Conservation (phyloP, 2,888 invertebrate species). For the Cantharis nigra region DNA sequence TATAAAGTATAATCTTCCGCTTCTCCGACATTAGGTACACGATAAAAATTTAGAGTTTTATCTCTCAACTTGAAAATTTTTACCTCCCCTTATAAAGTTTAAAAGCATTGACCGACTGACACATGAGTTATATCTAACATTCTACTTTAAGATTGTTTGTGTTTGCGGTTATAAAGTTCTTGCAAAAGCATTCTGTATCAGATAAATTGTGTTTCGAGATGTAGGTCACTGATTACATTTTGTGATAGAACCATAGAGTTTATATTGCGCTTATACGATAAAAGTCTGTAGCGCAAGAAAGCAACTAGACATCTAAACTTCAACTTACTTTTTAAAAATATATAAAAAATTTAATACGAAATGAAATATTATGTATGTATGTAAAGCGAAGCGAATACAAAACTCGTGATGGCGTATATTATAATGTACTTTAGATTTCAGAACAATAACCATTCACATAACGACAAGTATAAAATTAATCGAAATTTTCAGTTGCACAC, state of each 20-base stretch:
- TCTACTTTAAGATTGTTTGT: conserved; percentile 26
- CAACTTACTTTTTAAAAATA: conserved; percentile 1
- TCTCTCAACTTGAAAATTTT: conserved; percentile 26
- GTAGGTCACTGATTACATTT: conserved; percentile 38
- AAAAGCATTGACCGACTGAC: conserved; percentile 29
- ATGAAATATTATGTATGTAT: neutral
- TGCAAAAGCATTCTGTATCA: conserved; percentile 35
- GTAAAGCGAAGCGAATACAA: conserved; percentile 13
- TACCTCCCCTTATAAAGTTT: conserved; percentile 30
- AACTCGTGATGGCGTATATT: neutral
- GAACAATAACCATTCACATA: conserved; percentile 13
- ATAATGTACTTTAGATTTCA: neutral
- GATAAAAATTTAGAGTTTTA: conserved; percentile 42
- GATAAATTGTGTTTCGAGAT: conserved; percentile 41
- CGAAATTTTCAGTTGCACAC: conserved; percentile 20
- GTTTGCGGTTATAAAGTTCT: conserved; percentile 33
- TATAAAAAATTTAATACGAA: conserved; percentile 1
- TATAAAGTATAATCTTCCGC: conserved; percentile 33
- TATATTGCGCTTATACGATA: conserved; percentile 25
- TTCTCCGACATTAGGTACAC: conserved; percentile 21
- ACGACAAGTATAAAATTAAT: conserved; percentile 27
- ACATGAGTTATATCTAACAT: conserved; percentile 23
- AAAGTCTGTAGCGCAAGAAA: conserved; percentile 9
- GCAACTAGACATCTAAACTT: conserved; percentile 1
- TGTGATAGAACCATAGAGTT: conserved; percentile 23